Percentiles rank a stretch among this genome's conserved stretches.
These are phyloP conservation scores for Phenganax subtilis DNA, from an alignment of 92 coral and sea anemone genomes.

Conservation along the genomic window DNA sequence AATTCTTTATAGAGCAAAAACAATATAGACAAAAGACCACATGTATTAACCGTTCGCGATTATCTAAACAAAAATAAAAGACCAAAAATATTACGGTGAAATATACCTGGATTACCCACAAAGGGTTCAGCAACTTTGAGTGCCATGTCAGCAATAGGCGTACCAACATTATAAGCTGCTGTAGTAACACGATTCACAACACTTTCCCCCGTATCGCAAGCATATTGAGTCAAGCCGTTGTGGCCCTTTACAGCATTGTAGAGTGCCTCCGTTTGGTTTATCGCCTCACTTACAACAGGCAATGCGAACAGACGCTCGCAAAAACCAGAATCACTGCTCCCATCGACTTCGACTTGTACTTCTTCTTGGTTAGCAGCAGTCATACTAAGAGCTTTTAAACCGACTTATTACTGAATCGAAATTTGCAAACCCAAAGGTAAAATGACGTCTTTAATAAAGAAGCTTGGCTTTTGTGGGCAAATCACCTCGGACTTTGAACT, in stretches of 20 bases:
- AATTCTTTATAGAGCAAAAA: too few relatives aligned
- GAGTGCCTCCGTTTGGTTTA: conserved; percentile 66
- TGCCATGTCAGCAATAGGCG: conserved; percentile 65
- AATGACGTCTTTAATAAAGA: conserved; percentile 16
- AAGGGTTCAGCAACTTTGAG: conserved; percentile 81
- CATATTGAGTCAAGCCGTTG: conserved; percentile 77
- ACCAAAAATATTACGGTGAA: too few relatives aligned
- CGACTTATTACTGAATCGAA: background rate
- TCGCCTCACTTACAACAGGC: conserved; percentile 88
- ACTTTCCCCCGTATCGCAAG: conserved; percentile 90
- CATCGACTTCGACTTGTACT: conserved; percentile 10
- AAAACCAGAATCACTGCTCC: conserved; percentile 12
- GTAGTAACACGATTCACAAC: conserved; percentile 71
- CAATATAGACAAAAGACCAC: too few relatives aligned
- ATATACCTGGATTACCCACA: conserved; percentile 82
- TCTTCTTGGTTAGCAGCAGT: conserved; percentile 1
- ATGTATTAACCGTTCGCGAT: too few relatives aligned
- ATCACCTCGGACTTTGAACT: conserved; percentile 12
- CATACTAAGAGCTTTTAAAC: background rate
- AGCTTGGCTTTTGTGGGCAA: conserved; percentile 9
- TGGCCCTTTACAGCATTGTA: conserved; percentile 75
- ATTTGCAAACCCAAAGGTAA: background rate
- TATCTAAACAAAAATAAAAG: too few relatives aligned
- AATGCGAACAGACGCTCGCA: conserved; percentile 65
- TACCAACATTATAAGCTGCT: conserved; percentile 67